These are phyloP conservation scores for Micrastur ruficollis DNA, from an alignment of 2,797 vertebrate genomes.

Conservation along the genomic window DNA sequence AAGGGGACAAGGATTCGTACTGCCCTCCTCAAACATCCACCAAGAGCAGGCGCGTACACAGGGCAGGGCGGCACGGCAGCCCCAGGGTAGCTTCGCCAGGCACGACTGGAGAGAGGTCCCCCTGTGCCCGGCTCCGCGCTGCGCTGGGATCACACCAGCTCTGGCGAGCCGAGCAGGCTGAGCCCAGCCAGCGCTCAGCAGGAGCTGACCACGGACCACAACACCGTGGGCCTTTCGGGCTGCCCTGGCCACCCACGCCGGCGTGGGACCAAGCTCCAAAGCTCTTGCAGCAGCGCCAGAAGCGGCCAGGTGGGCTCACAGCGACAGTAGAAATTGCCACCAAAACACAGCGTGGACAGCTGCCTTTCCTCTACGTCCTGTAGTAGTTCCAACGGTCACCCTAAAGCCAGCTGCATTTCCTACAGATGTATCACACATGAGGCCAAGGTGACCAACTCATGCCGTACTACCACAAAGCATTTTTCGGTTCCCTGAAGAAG, in stretches of 20 bases:
- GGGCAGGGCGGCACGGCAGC: not conserved
- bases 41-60: not conserved
- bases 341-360: not conserved
- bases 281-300: not conserved
- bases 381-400: not conserved
- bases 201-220: not conserved
- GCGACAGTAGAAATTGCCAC: accelerated
- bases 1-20: not conserved
- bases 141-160: not conserved
- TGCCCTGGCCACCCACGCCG: accelerated
- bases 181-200: not conserved
- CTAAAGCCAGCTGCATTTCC: not conserved
- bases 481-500: not conserved
- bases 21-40: not conserved
- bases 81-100: not conserved
- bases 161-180: not conserved
- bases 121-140: not conserved
- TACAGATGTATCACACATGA: accelerated
- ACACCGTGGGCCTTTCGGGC: not conserved
- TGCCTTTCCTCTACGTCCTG: not conserved
- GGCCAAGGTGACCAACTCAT: not conserved
- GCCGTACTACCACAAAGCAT: not conserved
- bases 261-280: not conserved
- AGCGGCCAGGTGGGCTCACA: not conserved
- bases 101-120: not conserved